These are phyloP conservation scores for Apoda limacodes DNA, from an alignment of 2,888 invertebrate species.

Conservation along the genomic window DNA sequence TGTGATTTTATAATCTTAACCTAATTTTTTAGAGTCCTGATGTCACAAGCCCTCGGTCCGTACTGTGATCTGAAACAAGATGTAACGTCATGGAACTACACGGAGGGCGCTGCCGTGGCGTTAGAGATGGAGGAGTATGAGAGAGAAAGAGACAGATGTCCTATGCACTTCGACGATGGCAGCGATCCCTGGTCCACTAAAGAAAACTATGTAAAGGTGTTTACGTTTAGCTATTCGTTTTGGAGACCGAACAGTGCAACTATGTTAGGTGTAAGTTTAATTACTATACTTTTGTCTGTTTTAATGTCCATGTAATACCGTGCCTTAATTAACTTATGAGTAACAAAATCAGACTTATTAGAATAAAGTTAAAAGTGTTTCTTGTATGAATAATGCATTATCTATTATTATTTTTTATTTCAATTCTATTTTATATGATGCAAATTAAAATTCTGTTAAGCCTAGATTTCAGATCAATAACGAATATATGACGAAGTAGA, in stretches of 20 bases:
- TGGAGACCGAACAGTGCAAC: slow-evolving; percentile 40
- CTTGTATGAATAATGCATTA: too few species aligned
- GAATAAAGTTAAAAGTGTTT: too few species aligned
- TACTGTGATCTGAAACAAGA: slow-evolving; percentile 92
- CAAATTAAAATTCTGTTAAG: too few species aligned
- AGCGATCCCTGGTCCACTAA: slow-evolving; percentile 83
- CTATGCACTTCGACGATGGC: slow-evolving; percentile 97
- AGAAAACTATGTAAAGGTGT: slow-evolving; percentile 79
- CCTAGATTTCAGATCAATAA: too few species aligned
- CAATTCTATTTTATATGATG: too few species aligned
- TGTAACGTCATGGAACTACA: slow-evolving; percentile 88
- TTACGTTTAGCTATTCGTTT: slow-evolving; percentile 55
- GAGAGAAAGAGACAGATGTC: slow-evolving; percentile 94
- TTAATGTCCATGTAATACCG: too few species aligned
- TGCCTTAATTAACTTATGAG: too few species aligned
- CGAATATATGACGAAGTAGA: too few species aligned
- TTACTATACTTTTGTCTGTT: too few species aligned
- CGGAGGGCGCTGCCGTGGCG: slow-evolving; percentile 93
- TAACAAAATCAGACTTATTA: too few species aligned
- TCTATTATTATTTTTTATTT: too few species aligned
- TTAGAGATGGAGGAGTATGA: slow-evolving; percentile 93
- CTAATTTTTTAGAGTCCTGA: slow-evolving; percentile 48
- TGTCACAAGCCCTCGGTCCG: slow-evolving; percentile 91
- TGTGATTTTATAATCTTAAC: too few species aligned
- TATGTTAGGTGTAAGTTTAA: slow-evolving; percentile 13